These are phyloP conservation scores for Resseliella maxima DNA, from an alignment of 2,888 invertebrate genomes.

Conservation along the genomic window DNA sequence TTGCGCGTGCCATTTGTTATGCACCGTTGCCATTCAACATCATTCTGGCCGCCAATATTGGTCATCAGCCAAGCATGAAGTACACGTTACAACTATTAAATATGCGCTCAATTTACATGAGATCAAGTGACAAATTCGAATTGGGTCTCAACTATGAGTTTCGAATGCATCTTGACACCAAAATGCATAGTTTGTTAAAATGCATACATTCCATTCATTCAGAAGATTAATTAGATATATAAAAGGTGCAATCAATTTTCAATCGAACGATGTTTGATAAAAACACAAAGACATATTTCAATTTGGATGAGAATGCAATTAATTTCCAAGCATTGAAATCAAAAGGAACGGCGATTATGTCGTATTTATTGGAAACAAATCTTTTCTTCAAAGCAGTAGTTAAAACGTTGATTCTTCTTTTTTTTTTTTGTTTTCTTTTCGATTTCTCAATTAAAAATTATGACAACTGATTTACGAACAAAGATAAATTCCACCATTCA, in stretches of 20 bases:
- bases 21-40: conserved; percentile 32
- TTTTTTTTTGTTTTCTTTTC: too few species aligned
- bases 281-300: conserved; percentile 17
- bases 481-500: background rate
- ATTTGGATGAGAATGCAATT: conserved; percentile 16
- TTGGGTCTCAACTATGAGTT: too few species aligned
- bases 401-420: background rate
- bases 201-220: background rate
- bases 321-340: background rate
- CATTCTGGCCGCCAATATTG: background rate
- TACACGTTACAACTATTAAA: background rate
- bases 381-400: background rate
- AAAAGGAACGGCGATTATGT: background rate
- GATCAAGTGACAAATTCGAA: conserved; percentile 16
- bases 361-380: conserved; percentile 40
- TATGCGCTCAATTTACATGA: background rate
- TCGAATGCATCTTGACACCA: background rate
- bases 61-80: conserved; percentile 36
- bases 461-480: conserved; percentile 48
- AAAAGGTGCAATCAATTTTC: conserved; percentile 20
- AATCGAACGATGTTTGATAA: background rate
- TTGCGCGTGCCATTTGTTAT: conserved; percentile 20
- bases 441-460: conserved; percentile 47
- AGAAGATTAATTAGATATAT: background rate
- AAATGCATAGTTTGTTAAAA: background rate